A percentile compares a stretch with the other conserved stretches of the same genome.
Evolutionary conservation across 2,797 vertebrate genomes (phyloP).

Genomic region (Enoplosus armatus): DNA sequence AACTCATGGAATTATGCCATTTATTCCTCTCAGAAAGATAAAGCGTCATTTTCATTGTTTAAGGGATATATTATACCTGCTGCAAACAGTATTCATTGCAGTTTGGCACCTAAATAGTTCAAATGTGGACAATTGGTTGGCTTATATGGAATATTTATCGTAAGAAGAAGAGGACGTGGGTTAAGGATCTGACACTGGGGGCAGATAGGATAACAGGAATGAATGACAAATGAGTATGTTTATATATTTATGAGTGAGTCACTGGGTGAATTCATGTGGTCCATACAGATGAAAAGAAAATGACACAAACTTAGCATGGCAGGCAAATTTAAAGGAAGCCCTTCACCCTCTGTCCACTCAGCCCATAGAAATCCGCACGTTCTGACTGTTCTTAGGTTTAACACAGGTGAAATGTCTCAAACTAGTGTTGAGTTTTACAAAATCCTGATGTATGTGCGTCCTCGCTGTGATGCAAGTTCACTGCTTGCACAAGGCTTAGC

Average conservation of each 20-base stretch:
- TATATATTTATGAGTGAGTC: neutral
- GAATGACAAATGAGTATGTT: neutral
- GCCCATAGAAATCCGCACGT: neutral
- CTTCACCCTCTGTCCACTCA: neutral
- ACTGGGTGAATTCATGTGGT: conserved; percentile 2
- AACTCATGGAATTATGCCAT: too few species aligned
- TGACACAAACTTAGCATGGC: neutral
- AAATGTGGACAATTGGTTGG: neutral
- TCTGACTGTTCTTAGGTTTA: neutral
- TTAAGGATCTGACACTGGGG: too few species aligned
- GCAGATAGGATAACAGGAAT: neutral
- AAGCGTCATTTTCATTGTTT: neutral
- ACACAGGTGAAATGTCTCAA: neutral
- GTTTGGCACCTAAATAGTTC: neutral
- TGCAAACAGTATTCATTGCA: neutral
- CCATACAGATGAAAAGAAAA: neutral
- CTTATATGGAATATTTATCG: too few species aligned
- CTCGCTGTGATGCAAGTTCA: neutral
- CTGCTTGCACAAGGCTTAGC: neutral
- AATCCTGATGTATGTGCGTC: neutral
- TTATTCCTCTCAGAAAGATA: neutral
- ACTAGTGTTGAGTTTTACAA: neutral
- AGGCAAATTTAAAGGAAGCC: neutral
- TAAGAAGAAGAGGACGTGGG: too few species aligned
- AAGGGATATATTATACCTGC: neutral